Conservation (phyloP, 2,797 vertebrate genomes). For the Smutsia gigantea region DNA sequence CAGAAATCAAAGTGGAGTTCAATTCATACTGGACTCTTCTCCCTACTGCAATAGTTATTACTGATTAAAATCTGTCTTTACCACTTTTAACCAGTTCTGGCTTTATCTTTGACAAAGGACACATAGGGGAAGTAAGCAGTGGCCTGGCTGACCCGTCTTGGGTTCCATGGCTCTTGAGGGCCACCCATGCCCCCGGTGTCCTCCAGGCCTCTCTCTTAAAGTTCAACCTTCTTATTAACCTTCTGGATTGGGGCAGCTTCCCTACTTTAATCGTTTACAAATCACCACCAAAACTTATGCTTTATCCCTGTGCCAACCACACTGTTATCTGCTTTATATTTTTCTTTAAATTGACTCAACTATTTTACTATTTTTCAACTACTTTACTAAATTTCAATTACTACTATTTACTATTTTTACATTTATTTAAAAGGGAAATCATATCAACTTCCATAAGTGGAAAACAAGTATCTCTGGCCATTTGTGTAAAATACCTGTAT, state of each 20-base stretch:
- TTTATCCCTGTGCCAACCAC: background rate
- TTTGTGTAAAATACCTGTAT: background rate
- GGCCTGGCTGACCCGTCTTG: background rate
- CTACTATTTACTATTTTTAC: background rate
- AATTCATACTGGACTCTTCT: background rate
- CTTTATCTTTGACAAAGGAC: background rate
- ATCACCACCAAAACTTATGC: background rate
- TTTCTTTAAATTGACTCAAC: background rate
- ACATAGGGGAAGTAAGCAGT: background rate
- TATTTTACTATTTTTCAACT: background rate
- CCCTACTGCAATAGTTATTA: background rate
- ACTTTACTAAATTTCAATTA: background rate
- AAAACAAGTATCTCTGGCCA: background rate
- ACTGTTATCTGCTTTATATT: background rate
- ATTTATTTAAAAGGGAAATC: background rate
- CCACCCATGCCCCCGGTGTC: background rate
- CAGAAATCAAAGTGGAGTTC: background rate
- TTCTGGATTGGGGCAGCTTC: background rate
- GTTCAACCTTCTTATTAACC: background rate
- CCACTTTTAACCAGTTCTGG: background rate
- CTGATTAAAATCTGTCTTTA: background rate
- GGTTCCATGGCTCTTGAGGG: background rate
- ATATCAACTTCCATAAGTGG: background rate
- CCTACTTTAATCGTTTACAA: background rate
- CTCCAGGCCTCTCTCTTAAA: background rate